Percentiles rank a stretch among this genome's conserved stretches.
phyloP scores from a whole-genome alignment of 2,888 invertebrate species.

The Thecocarcelia acutangulata region DNA sequence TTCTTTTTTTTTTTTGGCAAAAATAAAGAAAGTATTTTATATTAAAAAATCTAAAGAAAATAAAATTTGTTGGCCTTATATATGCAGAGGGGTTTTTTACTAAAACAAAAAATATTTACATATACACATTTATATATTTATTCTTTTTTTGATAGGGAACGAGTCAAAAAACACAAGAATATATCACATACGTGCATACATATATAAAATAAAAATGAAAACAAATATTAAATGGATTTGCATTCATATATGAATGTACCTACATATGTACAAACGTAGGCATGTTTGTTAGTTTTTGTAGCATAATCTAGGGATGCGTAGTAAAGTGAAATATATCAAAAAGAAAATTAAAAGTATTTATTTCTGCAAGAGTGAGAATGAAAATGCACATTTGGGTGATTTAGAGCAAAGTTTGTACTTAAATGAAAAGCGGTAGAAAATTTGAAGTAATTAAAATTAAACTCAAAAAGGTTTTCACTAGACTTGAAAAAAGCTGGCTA shows the following conservation, averaged over 20 bases:
- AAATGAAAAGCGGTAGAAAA: too few relatives aligned
- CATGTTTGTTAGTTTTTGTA: not conserved
- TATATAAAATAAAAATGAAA: not conserved
- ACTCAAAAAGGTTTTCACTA: too few relatives aligned
- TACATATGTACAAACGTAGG: not conserved
- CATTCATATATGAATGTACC: too few relatives aligned
- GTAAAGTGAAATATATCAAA: conserved; percentile 10
- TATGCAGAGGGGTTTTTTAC: conserved; percentile 12
- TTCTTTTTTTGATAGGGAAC: not conserved
- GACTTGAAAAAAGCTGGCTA: too few relatives aligned
- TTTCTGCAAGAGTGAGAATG: not conserved
- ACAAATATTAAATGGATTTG: too few relatives aligned
- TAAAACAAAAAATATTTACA: conserved; percentile 9
- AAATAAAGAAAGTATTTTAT: conserved; percentile 40
- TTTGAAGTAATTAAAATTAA: too few relatives aligned
- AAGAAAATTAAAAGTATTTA: not conserved
- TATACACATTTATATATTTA: not conserved
- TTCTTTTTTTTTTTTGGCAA: conserved; percentile 41
- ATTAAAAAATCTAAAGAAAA: conserved; percentile 42
- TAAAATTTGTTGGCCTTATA: conserved; percentile 31
- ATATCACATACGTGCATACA: conserved; percentile 1
- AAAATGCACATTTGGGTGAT: too few relatives aligned
- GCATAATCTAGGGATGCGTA: conserved; percentile 31
- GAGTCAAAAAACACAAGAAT: not conserved
- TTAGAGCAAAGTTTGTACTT: not conserved